phyloP scores from a whole-genome alignment of 2,888 invertebrate species.

The Rhagonycha fulva region DNA sequence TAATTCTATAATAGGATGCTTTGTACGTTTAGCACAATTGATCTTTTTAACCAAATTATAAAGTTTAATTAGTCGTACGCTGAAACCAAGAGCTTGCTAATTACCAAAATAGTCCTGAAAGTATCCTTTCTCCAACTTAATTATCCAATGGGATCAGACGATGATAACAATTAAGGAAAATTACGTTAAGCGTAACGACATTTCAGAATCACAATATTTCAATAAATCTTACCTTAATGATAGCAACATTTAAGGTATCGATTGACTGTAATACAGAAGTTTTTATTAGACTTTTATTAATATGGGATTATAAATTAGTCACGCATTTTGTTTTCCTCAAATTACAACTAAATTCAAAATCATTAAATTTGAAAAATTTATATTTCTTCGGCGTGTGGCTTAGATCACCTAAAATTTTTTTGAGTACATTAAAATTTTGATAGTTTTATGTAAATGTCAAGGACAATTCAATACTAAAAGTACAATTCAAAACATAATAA shows the following conservation, averaged over 20 bases:
- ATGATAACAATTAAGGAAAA: not conserved
- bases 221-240: not conserved
- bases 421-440: not conserved
- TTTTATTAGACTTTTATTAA: not conserved
- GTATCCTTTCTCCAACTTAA: not conserved
- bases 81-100: not conserved
- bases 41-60: not conserved
- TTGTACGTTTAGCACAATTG: not conserved
- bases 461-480: not conserved
- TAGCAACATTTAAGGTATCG: not conserved
- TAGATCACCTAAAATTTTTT: not conserved
- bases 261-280: not conserved
- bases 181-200: not conserved
- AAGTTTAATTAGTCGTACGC: not conserved
- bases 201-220: not conserved
- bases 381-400: not conserved
- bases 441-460: not conserved
- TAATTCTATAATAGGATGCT: not conserved
- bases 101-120: not conserved
- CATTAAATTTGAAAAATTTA: not conserved
- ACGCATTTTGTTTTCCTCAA: not conserved
- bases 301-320: not conserved
- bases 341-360: not conserved
- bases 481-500: not conserved
- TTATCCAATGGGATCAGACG: not conserved